Base-by-base conservation (phyloP, 1,140 invertebrate species). In the Nasonia giraulti region DNA sequence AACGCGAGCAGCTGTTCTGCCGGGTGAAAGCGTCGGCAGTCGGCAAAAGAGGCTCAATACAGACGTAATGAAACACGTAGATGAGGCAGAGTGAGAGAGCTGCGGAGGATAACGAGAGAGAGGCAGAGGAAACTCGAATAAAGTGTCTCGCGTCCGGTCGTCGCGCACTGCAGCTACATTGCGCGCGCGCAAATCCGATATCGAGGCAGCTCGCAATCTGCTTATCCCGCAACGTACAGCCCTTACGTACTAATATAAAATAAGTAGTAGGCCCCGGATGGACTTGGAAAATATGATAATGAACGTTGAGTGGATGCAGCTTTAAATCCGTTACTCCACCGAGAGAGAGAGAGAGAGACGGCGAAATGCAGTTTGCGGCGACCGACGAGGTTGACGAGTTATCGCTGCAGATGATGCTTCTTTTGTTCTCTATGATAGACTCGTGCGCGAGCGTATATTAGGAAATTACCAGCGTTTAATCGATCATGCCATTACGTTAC, bases 171-270 rank as follows among this genome's bases (percentile, higher is more conserved):
- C 6, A 20, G 89, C 89, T 87, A 87, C 85, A 86, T 85, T 86
- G 87, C 85, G 74, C 83, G 89, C 87, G 74, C 82, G 89, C 87
- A 91, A 93, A 92, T 92, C 89, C 89, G 88, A 92, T 82, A 82
- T 93, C 90, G 91, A 92, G 88, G 87, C 89, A 27, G 27, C 87
- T 87, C 88, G 91, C 91, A 91, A 92, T 91, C 90, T 91, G 89
- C 91, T 92, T 92, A 92, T 90, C 88, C 88, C 87, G 86, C 87
- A 12, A 40, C 33, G 37, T 62, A 74, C 83, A 87, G 77, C 87
- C 86, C 88, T 91, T 92, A 92, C 90, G 89, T 91, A 87, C 87
- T 89, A 89, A 90, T 92, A 92, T 92, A 92, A 92, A 92, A 92
- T 92, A 89, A 92, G 88, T 88, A 92, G 89, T 88, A 86, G 87